phyloP scores from a whole-genome alignment of 2,113 vertebrate species.

The Aphyosemion australe region DNA sequence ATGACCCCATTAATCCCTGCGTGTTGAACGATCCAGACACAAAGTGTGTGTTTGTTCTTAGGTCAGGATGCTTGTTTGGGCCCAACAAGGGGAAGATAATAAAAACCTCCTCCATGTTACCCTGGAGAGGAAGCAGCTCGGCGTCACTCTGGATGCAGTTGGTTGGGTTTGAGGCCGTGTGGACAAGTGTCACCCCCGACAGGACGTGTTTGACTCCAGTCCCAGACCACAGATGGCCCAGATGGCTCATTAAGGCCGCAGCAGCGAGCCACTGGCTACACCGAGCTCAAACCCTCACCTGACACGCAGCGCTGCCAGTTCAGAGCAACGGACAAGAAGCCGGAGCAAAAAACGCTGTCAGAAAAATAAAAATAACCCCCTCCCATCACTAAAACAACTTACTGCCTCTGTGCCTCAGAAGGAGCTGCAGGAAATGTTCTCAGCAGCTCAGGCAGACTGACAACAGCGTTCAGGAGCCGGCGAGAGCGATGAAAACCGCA shows the following conservation, averaged over 20 bases:
- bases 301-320: slow-evolving; percentile 20
- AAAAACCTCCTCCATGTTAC: not conserved
- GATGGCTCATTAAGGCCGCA: slow-evolving; percentile 55
- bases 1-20: not conserved
- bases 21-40: not conserved
- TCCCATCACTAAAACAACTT: slow-evolving; percentile 16
- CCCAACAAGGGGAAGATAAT: too few species aligned
- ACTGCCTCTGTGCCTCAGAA: slow-evolving; percentile 13
- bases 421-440: slow-evolving; percentile 1
- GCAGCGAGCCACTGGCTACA: slow-evolving; percentile 27
- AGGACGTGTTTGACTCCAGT: slow-evolving; percentile 29
- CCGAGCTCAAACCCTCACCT: slow-evolving; percentile 8
- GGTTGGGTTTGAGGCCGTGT: slow-evolving; percentile 26
- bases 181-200: slow-evolving; percentile 12
- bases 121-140: slow-evolving; percentile 2
- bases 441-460: not conserved
- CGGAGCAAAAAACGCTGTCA: not conserved
- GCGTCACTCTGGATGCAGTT: slow-evolving; percentile 24
- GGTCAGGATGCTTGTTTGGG: not conserved
- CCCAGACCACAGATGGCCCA: slow-evolving; percentile 43
- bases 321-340: slow-evolving; percentile 35
- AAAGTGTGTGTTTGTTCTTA: not conserved
- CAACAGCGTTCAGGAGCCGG: slow-evolving; percentile 9
- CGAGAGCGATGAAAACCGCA: not conserved
- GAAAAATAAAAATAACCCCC: slow-evolving; percentile 14